Base-by-base conservation (phyloP, 2,888 invertebrate species). In the Agrotis clavis region DNA sequence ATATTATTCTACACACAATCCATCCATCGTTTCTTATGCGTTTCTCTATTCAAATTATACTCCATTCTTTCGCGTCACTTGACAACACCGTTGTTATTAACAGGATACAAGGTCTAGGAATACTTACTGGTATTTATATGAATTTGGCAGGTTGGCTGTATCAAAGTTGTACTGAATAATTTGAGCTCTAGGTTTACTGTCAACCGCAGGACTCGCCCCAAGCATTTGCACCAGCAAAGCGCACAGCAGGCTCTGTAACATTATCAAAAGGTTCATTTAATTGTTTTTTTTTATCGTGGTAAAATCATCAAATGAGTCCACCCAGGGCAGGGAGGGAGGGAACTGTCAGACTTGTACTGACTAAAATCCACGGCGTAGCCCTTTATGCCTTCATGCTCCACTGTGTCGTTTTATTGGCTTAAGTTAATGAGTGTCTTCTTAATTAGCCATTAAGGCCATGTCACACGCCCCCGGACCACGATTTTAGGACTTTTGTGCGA, bases 61-160 rank as follows among this genome's bases (percentile, higher is more conserved):
- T 41, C 9, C 25, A 25, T 25, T 25, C 25, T 0, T 41, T 41
- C 9, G 35, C 3, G 35, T 35, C 35, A 35, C 35, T 3, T 35
- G 0, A 1, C 3, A 1, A 9, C 11, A 41, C 41, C 4, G 1
- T 41, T 11, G 41, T 11, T 18, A 19, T 41, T 53, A 4, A 18
- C 18, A n/a, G 13, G 13, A 48, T 14, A 47, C 0, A 18, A 45
- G n/a, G 1, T 9, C 41, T 41, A 41, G 16, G 35, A 21, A 48
- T 88, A 95, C 95, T 95, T 86, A 96, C 96, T 93, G 90, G 80
- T 94, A 96, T 67, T 89, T 94, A 76, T 96, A 96, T 14, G 94
- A 94, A 81, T 96, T 95, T 1, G 96, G 96, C 88, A 96, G 90
- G 77, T 94, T 91, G 4, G 89, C 86, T 35, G 94, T 94, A 54